Conservation (phyloP, 2,888 invertebrate species). For the Aporophyla lueneburgensis region DNA sequence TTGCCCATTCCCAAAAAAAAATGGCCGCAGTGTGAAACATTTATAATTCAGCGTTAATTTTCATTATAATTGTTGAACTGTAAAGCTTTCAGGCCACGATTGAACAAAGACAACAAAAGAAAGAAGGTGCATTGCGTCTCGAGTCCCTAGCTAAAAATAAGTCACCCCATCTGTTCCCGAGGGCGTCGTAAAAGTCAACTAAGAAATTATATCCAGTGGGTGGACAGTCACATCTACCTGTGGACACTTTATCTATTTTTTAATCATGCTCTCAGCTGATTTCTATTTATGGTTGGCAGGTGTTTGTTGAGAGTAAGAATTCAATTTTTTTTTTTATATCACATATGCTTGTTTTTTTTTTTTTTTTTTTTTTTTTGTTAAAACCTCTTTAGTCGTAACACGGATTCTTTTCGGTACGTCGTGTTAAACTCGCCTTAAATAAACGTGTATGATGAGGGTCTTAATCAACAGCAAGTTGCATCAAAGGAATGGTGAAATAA, state of each 20-base stretch:
- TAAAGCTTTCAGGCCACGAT: constrained; percentile 23
- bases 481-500: background rate
- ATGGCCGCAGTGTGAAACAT: background rate
- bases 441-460: background rate
- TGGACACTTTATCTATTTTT: constrained; percentile 31
- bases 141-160: constrained; percentile 51
- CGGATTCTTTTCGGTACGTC: too few relatives aligned
- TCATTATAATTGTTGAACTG: constrained; percentile 23
- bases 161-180: constrained; percentile 52
- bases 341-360: background rate
- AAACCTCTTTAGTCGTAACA: background rate
- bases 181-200: constrained; percentile 59
- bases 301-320: background rate
- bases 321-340: background rate
- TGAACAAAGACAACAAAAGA: constrained; percentile 35
- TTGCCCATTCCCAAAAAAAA: background rate
- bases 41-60: constrained; percentile 14
- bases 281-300: background rate
- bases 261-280: constrained; percentile 1
- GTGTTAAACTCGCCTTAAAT: background rate
- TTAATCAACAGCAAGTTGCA: background rate
- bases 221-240: constrained; percentile 36
- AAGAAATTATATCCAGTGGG: constrained; percentile 58
- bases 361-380: background rate
- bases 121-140: constrained; percentile 37